These are phyloP conservation scores for Meleagris gallopavo DNA, from an alignment of 2,113 vertebrate species.

Conservation along the genomic window DNA sequence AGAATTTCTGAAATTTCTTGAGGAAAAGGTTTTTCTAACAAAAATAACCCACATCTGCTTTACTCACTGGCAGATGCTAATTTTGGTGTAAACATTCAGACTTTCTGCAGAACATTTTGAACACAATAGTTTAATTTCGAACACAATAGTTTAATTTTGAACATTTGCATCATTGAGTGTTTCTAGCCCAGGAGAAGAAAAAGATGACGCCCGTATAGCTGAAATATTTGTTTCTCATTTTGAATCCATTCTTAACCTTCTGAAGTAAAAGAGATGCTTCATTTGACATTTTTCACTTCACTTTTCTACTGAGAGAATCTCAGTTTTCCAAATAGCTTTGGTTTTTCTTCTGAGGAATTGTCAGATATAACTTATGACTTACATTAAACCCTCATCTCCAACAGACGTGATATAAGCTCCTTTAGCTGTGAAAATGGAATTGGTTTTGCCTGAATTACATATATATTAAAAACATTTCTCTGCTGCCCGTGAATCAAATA, in stretches of 20 bases:
- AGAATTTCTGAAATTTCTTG: neutral
- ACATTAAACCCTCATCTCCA: slow-evolving; percentile 52
- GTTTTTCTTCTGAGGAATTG: slow-evolving; percentile 30
- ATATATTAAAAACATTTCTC: neutral
- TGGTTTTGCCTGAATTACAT: slow-evolving; percentile 30
- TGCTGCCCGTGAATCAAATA: slow-evolving; percentile 1
- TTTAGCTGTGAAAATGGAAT: slow-evolving; percentile 28
- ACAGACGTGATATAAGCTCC: slow-evolving; percentile 14
- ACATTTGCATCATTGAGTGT: neutral
- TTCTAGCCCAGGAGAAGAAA: neutral
- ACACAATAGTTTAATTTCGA: neutral
- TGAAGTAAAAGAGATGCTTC: neutral
- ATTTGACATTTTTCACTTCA: slow-evolving; percentile 27
- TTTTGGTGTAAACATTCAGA: neutral
- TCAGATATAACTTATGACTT: slow-evolving; percentile 42
- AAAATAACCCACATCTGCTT: neutral
- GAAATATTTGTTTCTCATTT: neutral
- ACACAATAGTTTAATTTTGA: neutral
- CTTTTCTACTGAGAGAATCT: neutral
- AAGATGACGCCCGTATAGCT: neutral
- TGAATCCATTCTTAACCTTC: neutral
- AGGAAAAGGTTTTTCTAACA: neutral
- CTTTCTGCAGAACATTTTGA: neutral
- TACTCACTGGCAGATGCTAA: neutral
- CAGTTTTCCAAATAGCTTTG: slow-evolving; percentile 43